Conservation (phyloP, 2,797 vertebrate genomes). For the Parauchenoglanis punctatus region DNA sequence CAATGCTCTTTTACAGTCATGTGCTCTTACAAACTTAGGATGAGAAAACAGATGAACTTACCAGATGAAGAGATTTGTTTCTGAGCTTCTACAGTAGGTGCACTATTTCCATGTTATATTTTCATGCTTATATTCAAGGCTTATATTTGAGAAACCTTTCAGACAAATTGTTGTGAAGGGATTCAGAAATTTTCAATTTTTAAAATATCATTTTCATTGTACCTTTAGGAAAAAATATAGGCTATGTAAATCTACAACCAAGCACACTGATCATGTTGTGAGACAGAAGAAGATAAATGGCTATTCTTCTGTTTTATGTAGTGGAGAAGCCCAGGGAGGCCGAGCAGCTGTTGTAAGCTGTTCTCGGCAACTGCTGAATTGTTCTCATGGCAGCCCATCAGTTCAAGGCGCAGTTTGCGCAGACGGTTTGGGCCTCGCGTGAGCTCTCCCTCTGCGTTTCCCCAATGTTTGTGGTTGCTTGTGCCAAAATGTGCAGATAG, state of each 20-base stretch:
- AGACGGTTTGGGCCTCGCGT: conserved; percentile 66
- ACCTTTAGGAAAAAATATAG: not conserved
- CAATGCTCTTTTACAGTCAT: conserved; percentile 12
- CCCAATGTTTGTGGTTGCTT: conserved; percentile 67
- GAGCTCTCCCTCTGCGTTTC: conserved; percentile 57
- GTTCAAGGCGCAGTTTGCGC: conserved; percentile 56
- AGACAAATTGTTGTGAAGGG: not conserved
- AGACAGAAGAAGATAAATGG: conserved; percentile 18
- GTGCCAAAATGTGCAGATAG: conserved; percentile 67
- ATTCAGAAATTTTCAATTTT: not conserved
- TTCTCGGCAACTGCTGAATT: conserved; percentile 59
- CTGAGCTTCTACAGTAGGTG: not conserved
- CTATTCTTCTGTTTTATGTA: conserved; percentile 49
- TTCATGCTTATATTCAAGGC: not conserved
- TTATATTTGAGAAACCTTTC: not conserved
- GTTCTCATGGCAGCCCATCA: conserved; percentile 68
- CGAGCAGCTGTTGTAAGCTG: conserved; percentile 48
- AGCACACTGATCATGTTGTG: conserved; percentile 36
- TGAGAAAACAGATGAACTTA: conserved; percentile 17
- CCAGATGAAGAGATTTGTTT: not conserved
- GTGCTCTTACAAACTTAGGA: not conserved
- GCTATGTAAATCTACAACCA: conserved; percentile 16
- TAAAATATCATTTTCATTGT: not conserved
- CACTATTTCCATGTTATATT: not conserved
- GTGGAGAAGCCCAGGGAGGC: conserved; percentile 43